These are phyloP conservation scores for Pollicipes pollicipes DNA, from an alignment of 1,140 invertebrate species.

Conservation along the genomic window DNA sequence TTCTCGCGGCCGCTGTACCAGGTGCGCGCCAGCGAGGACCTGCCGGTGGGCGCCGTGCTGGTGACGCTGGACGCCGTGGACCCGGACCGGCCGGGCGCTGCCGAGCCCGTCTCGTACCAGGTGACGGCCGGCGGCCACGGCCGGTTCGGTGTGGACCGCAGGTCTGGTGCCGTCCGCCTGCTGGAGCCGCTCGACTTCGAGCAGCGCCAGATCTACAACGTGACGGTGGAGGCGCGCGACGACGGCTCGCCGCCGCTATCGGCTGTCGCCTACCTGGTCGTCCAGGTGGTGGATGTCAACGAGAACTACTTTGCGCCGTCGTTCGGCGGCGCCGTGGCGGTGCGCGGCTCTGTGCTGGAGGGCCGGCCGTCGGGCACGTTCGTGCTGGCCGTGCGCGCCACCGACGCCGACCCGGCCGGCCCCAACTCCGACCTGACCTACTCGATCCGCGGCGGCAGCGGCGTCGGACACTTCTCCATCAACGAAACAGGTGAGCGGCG, in stretches of 20 bases:
- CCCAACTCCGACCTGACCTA: slow-evolving; percentile 66
- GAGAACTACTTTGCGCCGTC: slow-evolving; percentile 68
- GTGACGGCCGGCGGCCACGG: slow-evolving; percentile 41
- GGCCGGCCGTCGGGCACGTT: slow-evolving; percentile 35
- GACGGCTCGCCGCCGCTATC: slow-evolving; percentile 45
- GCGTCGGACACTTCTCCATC: slow-evolving; percentile 75
- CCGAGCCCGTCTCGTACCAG: slow-evolving; percentile 43
- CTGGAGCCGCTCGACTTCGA: slow-evolving; percentile 63
- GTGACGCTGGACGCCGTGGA: slow-evolving; percentile 54
- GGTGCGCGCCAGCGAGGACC: slow-evolving; percentile 74
- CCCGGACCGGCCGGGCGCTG: slow-evolving; percentile 60
- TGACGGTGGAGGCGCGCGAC: slow-evolving; percentile 65
- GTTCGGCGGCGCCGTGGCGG: slow-evolving; percentile 62
- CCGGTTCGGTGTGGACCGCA: slow-evolving; percentile 54
- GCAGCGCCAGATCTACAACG: slow-evolving; percentile 64
- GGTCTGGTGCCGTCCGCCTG: slow-evolving; percentile 66
- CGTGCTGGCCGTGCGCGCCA: slow-evolving; percentile 22
- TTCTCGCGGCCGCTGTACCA: slow-evolving; percentile 33
- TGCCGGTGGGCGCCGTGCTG: slow-evolving; percentile 68
- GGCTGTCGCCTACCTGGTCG: slow-evolving; percentile 46
- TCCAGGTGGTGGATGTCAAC: slow-evolving; percentile 84
- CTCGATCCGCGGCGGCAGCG: slow-evolving; percentile 69
- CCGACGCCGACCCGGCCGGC: slow-evolving; percentile 54
- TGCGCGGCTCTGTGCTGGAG: slow-evolving; percentile 38
- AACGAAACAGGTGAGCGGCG: slow-evolving; percentile 65